These are phyloP conservation scores for Micromussa lordhowensis DNA, from an alignment of 92 coral and sea anemone genomes.

Conservation along the genomic window DNA sequence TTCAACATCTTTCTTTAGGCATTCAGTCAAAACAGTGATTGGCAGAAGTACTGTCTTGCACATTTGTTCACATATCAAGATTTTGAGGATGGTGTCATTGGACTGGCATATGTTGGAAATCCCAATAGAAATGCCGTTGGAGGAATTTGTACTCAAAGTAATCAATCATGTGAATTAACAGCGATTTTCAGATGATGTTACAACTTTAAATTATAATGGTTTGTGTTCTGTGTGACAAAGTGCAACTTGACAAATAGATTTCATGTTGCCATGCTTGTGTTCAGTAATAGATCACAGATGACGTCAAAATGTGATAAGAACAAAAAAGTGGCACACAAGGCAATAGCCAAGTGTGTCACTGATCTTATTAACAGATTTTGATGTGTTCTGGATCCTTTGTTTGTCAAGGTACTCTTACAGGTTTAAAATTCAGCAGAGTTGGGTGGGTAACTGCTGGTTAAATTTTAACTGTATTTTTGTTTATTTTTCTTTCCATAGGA, in stretches of 20 bases:
- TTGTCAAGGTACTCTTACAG: too few relatives aligned
- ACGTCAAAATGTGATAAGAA: too few relatives aligned
- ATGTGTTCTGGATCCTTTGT: too few relatives aligned
- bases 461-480: not conserved
- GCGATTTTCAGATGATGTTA: not conserved
- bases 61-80: constrained; percentile 98
- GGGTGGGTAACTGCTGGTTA: not conserved
- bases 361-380: too few relatives aligned
- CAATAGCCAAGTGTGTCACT: too few relatives aligned
- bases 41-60: constrained; percentile 85
- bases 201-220: not conserved
- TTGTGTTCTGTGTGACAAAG: too few relatives aligned
- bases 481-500: constrained; percentile 22
- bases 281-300: too few relatives aligned
- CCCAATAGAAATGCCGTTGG: constrained; percentile 81
- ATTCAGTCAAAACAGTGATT: constrained; percentile 66
- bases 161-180: not conserved
- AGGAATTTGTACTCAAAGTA: constrained; percentile 96
- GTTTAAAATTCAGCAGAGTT: not conserved
- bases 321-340: too few relatives aligned
- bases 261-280: too few relatives aligned
- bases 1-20: constrained; percentile 49
- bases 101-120: constrained; percentile 93
- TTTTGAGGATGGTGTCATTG: constrained; percentile 95
- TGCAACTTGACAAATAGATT: not conserved